Percentiles rank a stretch among this genome's conserved stretches.
Evolutionary conservation across 2,888 invertebrate genomes (phyloP).

Genomic region (Callyntrura guangdongensis): DNA sequence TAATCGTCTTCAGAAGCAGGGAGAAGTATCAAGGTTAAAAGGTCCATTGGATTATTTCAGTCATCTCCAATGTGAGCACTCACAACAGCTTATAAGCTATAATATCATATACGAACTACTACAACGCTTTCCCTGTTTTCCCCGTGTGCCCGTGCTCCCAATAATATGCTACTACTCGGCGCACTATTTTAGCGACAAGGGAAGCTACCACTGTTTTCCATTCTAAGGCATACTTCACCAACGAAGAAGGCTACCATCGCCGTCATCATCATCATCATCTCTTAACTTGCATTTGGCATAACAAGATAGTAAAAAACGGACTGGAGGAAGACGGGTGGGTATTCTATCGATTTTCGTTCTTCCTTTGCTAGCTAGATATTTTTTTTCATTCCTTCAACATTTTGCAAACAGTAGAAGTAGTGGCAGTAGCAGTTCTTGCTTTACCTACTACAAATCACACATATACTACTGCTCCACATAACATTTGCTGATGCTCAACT

Average conservation of each 20-base stretch:
- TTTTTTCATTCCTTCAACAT: constrained; percentile 37
- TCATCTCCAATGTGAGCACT: constrained; percentile 36
- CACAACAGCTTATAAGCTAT: not conserved
- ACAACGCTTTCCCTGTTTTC: constrained; percentile 36
- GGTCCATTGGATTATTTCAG: constrained; percentile 73
- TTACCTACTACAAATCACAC: not conserved
- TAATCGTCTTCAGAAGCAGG: not conserved
- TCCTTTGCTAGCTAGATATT: constrained; percentile 31
- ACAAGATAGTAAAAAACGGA: constrained; percentile 68
- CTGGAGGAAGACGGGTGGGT: constrained; percentile 71
- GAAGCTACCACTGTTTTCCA: constrained; percentile 44
- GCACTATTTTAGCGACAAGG: constrained; percentile 21
- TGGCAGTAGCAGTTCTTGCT: not conserved
- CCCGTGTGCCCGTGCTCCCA: constrained; percentile 38
- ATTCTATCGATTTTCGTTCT: constrained; percentile 74
- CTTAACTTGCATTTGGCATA: constrained; percentile 62
- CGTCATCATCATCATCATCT: constrained; percentile 48
- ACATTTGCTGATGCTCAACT: constrained; percentile 16
- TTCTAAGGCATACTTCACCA: not conserved
- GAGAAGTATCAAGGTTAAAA: constrained; percentile 76
- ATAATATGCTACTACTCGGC: not conserved
- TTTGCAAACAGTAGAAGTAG: constrained; percentile 26
- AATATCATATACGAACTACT: too few relatives aligned
- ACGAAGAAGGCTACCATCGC: constrained; percentile 47
- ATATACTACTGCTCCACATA: constrained; percentile 67